These are phyloP conservation scores for Drosophila pectinifera DNA, from an alignment of 1,140 invertebrate species.

Conservation along the genomic window DNA sequence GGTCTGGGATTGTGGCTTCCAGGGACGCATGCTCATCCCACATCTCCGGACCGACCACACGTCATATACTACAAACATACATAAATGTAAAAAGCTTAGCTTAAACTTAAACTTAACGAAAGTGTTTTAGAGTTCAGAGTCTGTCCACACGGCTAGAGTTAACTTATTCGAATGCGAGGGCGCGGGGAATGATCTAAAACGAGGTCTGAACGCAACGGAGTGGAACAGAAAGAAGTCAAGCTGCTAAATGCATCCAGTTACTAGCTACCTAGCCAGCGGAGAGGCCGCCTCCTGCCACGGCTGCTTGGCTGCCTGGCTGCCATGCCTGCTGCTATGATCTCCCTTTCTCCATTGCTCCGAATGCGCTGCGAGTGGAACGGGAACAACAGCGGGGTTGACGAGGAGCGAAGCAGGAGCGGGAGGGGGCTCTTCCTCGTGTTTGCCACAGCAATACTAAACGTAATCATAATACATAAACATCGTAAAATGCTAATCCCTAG, in stretches of 20 bases:
- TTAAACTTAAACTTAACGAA: conserved; percentile 67
- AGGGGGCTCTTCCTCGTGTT: neutral
- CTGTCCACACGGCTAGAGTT: conserved; percentile 36
- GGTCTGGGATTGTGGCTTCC: conserved; percentile 24
- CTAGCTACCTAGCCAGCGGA: conserved; percentile 9
- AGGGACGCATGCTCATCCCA: conserved; percentile 1
- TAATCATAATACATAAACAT: conserved; percentile 44
- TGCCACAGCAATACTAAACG: conserved; percentile 39
- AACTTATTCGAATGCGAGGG: conserved; percentile 47
- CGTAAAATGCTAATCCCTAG: conserved; percentile 38
- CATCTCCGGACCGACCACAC: conserved; percentile 9
- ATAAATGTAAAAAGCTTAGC: conserved; percentile 68
- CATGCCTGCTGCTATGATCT: neutral
- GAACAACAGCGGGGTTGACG: neutral
- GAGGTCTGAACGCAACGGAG: conserved; percentile 18
- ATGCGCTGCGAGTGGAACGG: conserved; percentile 4
- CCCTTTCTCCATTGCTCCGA: conserved; percentile 1
- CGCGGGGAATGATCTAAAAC: conserved; percentile 47
- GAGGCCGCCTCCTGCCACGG: conserved; percentile 3
- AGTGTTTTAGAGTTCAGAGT: conserved; percentile 29
- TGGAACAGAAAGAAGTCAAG: conserved; percentile 38
- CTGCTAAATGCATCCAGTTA: conserved; percentile 45
- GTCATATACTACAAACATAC: conserved; percentile 35
- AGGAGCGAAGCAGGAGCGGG: neutral
- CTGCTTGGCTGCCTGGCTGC: neutral